Evolutionary conservation across 2,888 invertebrate genomes (phyloP), one percentile per base, ranked within the genome.

Genomic region (Phlogophora meticulosa): DNA sequence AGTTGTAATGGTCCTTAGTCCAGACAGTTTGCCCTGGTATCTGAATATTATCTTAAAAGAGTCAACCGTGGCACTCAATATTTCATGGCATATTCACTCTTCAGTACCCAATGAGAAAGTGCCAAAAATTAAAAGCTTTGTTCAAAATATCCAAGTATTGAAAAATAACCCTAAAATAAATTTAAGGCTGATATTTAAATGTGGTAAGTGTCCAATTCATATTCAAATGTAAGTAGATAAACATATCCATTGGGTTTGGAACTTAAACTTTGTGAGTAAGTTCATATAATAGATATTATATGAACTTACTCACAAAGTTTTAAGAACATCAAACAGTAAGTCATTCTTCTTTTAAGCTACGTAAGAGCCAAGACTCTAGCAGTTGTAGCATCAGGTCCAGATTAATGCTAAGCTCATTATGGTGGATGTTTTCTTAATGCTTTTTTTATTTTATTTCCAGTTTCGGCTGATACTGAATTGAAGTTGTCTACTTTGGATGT

Each of bases 151-250:
- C 15, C 80, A 84, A 73, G 72, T 71, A 34, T 45, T 63, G 28
- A 76, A 72, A 48, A 70, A 70, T 52, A 76, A 71, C 68, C 72
- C 87, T 78, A 86, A 94, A 83, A 84, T 97, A 28, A 96, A 96
- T 64, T 77, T 98, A 34, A 96, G 96, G 80, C 91, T 98, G 85
- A 97, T 98, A 86, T 98, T 98, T 97, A 98, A 97, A 95, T 94
- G 96, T 92, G 97, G 98, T 98, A 96, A 96, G 93, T 88, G 38
- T 58, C 7, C 7, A 49, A 40, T 48, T 22, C 4, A 20, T 60
- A 48, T 38, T 42, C 10, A 34, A 7, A 24, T 28, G 28, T 0
- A n/a, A 4, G 20, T 28, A 45, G 5, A 28, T 32, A 20, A 32
- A 28, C 24, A 17, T 17, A 58, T 17, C 34, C 15, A 15, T 10